These are phyloP conservation scores for Chamaetylas fuelleborni DNA, from an alignment of 2,113 vertebrate species.

Conservation along the genomic window DNA sequence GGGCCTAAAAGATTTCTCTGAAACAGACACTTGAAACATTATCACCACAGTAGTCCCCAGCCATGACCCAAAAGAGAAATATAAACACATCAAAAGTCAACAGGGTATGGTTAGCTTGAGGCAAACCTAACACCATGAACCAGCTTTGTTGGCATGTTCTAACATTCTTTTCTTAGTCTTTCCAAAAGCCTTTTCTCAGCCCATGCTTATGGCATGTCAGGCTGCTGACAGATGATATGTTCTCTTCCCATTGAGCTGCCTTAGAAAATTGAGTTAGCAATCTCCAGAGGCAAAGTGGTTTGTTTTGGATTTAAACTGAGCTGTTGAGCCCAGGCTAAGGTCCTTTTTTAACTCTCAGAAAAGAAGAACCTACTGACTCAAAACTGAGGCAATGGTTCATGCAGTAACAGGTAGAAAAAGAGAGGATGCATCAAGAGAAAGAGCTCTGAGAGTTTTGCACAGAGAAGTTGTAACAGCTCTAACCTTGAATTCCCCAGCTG, in stretches of 20 bases:
- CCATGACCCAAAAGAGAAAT: neutral
- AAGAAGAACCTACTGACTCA: neutral
- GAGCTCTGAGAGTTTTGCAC: neutral
- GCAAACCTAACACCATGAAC: neutral
- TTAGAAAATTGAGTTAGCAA: neutral
- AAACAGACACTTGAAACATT: neutral
- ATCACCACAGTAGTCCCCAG: neutral
- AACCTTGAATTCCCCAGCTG: neutral
- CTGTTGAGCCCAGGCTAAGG: neutral
- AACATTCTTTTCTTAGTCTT: neutral
- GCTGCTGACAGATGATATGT: neutral
- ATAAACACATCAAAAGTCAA: neutral
- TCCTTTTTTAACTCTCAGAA: neutral
- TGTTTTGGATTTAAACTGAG: neutral
- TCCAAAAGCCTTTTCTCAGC: neutral
- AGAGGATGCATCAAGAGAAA: neutral
- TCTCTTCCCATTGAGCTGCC: neutral
- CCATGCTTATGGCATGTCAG: neutral
- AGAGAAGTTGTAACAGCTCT: neutral
- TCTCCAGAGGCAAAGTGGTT: neutral
- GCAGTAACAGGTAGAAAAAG: neutral
- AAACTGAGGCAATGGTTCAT: neutral
- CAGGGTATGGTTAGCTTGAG: neutral
- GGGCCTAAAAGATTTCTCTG: neutral
- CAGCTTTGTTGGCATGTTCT: neutral